Evolutionary conservation across 2,797 vertebrate genomes (phyloP).

Genomic region (Typhlichthys eigenmanni): DNA sequence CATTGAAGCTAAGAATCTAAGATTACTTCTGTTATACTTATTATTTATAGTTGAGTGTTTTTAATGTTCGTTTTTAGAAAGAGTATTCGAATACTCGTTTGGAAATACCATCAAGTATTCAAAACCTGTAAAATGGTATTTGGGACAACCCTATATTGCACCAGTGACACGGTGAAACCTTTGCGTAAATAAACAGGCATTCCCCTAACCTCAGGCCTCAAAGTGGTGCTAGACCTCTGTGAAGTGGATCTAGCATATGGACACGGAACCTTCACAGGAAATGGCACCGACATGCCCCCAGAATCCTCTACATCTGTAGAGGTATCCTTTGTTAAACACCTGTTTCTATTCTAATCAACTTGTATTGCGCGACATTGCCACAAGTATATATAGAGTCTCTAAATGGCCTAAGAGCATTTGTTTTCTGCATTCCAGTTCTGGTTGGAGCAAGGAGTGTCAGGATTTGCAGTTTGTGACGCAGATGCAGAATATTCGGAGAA

Average conservation of each 20-base stretch:
- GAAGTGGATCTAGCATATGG: conserved; percentile 43
- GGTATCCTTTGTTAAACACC: conserved; percentile 28
- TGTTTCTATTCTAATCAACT: background rate
- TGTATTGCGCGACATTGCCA: background rate
- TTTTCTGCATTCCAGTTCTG: conserved; percentile 58
- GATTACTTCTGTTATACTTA: too few species aligned
- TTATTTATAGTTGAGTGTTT: too few species aligned
- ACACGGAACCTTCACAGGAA: conserved; percentile 16
- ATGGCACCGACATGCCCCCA: conserved; percentile 4
- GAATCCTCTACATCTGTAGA: conserved; percentile 33
- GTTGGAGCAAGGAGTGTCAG: conserved; percentile 74
- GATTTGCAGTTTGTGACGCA: conserved; percentile 76
- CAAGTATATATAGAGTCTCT: background rate
- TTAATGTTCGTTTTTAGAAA: too few species aligned
- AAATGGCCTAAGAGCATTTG: background rate
- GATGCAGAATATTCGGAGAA: conserved; percentile 68
- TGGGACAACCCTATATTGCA: too few species aligned
- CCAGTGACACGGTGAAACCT: background rate
- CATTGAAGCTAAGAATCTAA: too few species aligned
- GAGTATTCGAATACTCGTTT: too few species aligned
- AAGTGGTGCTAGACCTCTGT: conserved; percentile 76
- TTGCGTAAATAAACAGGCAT: conserved; percentile 4
- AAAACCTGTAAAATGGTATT: too few species aligned
- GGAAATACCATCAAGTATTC: too few species aligned
- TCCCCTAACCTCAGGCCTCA: conserved; percentile 60